Evolutionary conservation across 2,888 invertebrate species (phyloP), one percentile per base, ranked within the genome.

Genomic region (Fissipunctia ypsillon): DNA sequence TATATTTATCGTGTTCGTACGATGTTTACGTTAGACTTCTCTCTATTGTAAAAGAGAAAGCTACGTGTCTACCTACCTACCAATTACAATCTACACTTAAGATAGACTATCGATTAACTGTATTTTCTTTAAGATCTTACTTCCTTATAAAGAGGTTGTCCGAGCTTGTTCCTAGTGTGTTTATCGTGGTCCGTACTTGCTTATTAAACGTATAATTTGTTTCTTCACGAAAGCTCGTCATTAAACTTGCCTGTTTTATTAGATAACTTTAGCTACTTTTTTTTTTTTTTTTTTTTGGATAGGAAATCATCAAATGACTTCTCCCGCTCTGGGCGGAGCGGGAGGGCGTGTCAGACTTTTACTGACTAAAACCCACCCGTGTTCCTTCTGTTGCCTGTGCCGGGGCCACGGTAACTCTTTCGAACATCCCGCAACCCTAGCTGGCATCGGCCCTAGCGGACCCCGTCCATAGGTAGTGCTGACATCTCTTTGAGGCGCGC

Each of bases 11-110:
- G 28, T 68, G 52, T 50, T 52, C 65, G 25, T 57, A 73, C 61
- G 25, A 66, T 73, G 73, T 83, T 78, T 67, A 73, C 68, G 65
- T 69, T 78, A 57, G 28, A 38, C 14, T 69, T 69, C 54, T 67
- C 57, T 68, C 56, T 65, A 61, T 78, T 70, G 74, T 56, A 67
- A 83, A 83, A 83, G 83, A 84, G 81, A 83, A 84, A 81, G 81
- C 60, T 73, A 52, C 56, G 41, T 38, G 63, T 78, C 38, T 61
- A 41, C 16, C 28, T 64, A 25, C 28, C 57, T 60, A 56, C 56
- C 54, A 70, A 75, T 80, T 65, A 75, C 60, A 84, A 80, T 84
- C 64, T 74, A 65, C 61, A 69, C 65, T 56, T 45, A 73, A 69
- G 66, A 83, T 56, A 50, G 1, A 52, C 35, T 69, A 48, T 78